A percentile compares a stretch with the other conserved stretches of the same genome.
These are phyloP conservation scores for Hyposoter dolosus DNA, from an alignment of 2,888 invertebrate species.

Conservation along the genomic window DNA sequence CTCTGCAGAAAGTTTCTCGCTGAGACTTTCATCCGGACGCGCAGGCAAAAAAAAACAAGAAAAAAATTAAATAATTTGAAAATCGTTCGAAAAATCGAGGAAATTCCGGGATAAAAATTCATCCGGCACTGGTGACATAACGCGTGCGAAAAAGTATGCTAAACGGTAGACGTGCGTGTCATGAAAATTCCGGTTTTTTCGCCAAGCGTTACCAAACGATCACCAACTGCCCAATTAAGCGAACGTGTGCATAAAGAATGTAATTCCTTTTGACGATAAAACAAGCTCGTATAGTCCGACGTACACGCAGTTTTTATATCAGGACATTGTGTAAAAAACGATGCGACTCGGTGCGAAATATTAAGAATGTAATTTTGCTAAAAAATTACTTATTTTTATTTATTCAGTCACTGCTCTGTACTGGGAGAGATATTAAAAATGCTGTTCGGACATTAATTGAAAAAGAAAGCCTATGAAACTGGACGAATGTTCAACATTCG, in stretches of 20 bases:
- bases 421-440: constrained; percentile 11
- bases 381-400: constrained; percentile 18
- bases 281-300: constrained; percentile 4
- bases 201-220: constrained; percentile 25
- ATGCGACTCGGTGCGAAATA: constrained; percentile 5
- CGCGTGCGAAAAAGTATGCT: not conserved
- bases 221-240: constrained; percentile 33
- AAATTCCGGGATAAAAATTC: not conserved
- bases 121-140: not conserved
- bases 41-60: not conserved
- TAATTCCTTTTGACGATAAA: constrained; percentile 47
- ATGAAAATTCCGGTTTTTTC: constrained; percentile 40
- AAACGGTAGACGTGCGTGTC: not conserved
- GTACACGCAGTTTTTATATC: not conserved
- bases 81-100: not conserved
- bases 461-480: not conserved
- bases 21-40: not conserved
- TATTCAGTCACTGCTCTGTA: constrained; percentile 2
- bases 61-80: not conserved
- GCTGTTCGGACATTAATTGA: constrained; percentile 15
- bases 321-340: not conserved
- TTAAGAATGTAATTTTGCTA: constrained; percentile 30
- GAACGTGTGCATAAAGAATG: constrained; percentile 46
- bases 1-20: not conserved
- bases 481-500: not conserved